Evolutionary conservation across 2,113 vertebrate genomes (phyloP).

Genomic region (Micronycteris hirsuta): DNA sequence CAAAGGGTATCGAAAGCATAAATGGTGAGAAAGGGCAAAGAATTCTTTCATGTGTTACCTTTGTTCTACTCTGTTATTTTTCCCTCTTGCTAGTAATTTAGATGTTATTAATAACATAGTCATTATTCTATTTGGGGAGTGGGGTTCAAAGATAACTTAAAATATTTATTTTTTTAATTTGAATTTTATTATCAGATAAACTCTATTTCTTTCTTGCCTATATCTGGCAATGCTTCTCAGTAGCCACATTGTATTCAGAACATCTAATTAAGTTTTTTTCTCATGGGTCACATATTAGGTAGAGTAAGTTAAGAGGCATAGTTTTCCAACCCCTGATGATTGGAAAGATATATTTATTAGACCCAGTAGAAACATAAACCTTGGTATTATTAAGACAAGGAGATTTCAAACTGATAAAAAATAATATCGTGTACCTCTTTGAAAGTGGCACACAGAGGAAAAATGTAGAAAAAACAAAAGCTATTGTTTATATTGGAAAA

Average conservation of each 20-base stretch:
- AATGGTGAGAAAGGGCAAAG: background rate
- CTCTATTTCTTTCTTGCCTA: background rate
- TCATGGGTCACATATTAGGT: background rate
- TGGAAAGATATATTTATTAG: background rate
- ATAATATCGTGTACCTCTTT: background rate
- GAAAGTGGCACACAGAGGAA: background rate
- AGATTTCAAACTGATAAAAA: background rate
- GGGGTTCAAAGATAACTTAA: background rate
- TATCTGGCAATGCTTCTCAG: background rate
- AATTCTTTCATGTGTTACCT: background rate
- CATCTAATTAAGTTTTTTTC: background rate
- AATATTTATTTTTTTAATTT: background rate
- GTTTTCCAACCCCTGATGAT: background rate
- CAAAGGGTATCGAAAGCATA: background rate
- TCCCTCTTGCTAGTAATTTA: background rate
- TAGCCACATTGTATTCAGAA: background rate
- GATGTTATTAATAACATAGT: background rate
- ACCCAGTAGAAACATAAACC: background rate
- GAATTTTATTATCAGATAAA: background rate
- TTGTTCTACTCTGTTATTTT: background rate
- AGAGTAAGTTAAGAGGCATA: background rate
- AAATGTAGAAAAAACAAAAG: background rate
- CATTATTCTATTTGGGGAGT: background rate
- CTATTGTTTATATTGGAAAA: background rate
- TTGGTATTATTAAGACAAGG: background rate